A percentile compares a stretch with the other conserved stretches of the same genome.
Conservation (phyloP, 2,113 vertebrate genomes). For the Myiopsitta monachus region DNA sequence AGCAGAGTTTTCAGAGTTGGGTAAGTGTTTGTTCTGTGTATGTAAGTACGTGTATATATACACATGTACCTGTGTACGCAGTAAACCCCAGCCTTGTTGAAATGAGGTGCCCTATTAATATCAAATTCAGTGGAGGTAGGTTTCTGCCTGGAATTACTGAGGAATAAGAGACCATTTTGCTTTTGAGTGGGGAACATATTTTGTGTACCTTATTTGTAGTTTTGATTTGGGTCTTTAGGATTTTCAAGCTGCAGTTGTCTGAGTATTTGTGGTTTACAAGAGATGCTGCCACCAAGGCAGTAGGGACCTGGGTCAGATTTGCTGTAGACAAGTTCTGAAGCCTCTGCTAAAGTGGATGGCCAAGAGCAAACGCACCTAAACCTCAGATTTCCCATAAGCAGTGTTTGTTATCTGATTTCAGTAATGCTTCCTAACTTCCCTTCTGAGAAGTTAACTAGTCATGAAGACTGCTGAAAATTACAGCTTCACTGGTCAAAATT, state of each 20-base stretch:
- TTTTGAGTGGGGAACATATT: neutral
- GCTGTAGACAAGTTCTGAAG: neutral
- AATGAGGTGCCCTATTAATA: neutral
- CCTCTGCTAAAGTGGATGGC: neutral
- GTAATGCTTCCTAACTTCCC: neutral
- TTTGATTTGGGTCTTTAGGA: neutral
- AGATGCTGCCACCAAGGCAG: neutral
- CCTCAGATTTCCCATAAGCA: neutral
- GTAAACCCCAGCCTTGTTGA: neutral
- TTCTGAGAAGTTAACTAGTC: neutral
- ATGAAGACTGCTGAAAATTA: neutral
- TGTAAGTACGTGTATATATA: rapidly evolving
- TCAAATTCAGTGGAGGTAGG: neutral
- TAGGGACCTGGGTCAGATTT: neutral
- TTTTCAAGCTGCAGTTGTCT: neutral
- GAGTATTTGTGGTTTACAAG: neutral
- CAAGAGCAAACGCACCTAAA: neutral
- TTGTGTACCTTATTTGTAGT: neutral
- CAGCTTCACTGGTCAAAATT: neutral
- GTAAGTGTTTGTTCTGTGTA: neutral
- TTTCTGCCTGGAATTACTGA: neutral
- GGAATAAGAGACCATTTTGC: neutral
- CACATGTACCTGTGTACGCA: neutral
- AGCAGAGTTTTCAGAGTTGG: neutral
- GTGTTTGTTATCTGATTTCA: neutral